phyloP scores from a whole-genome alignment of 2,113 vertebrate genomes.

The Podiceps cristatus region DNA sequence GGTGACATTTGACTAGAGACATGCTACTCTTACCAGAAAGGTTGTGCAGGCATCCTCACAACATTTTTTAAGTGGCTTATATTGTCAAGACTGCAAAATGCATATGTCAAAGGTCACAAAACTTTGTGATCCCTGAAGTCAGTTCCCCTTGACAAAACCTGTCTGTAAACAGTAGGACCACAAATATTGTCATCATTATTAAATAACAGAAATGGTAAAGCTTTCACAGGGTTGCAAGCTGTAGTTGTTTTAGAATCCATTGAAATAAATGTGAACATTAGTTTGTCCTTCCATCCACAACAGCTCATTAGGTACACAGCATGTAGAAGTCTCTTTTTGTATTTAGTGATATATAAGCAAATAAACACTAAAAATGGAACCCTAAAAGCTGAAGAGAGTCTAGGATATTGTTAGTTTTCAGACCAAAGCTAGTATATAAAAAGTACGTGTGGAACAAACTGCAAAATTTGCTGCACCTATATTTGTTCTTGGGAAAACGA shows the following conservation, averaged over 20 bases:
- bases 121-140: not conserved
- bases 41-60: not conserved
- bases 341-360: not conserved
- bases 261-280: not conserved
- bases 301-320: not conserved
- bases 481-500: not conserved
- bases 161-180: not conserved
- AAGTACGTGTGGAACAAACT: not conserved
- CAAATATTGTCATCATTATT: not conserved
- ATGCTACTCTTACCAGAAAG: not conserved
- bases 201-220: not conserved
- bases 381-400: not conserved
- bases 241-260: not conserved
- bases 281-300: not conserved
- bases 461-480: not conserved
- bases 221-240: not conserved
- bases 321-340: not conserved
- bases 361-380: not conserved
- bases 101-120: not conserved
- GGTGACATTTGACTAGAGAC: not conserved
- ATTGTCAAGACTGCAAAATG: not conserved
- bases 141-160: not conserved
- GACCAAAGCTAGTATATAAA: not conserved
- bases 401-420: not conserved
- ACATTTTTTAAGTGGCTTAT: not conserved